Evolutionary conservation across 2,888 invertebrate genomes (phyloP).

Genomic region (Rhodophaea formosa): DNA sequence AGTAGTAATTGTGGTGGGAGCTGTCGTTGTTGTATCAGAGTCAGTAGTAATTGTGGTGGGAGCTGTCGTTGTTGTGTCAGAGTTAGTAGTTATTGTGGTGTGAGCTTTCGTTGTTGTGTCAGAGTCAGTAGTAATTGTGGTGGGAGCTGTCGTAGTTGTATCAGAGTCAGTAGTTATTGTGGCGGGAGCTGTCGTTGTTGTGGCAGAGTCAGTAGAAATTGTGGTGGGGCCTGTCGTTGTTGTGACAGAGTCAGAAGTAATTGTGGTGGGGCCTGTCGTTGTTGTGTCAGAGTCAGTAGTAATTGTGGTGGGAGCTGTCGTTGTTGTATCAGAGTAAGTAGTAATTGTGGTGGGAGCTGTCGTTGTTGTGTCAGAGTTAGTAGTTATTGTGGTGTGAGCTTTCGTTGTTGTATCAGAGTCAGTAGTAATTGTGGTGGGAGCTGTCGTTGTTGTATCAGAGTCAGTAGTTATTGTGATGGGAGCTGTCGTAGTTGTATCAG

Average conservation of each 20-base stretch:
- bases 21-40: not conserved
- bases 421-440: constrained; percentile 18
- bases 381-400: constrained; percentile 12
- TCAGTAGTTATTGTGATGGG: no score
- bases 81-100: no score
- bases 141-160: no score
- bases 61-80: no score
- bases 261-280: constrained; percentile 7
- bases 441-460: no score
- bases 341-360: constrained; percentile 7
- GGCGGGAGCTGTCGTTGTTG: not conserved
- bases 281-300: constrained; percentile 12
- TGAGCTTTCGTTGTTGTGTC: no score
- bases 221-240: constrained; percentile 17
- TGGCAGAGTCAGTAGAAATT: not conserved
- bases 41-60: not conserved
- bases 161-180: not conserved
- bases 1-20: constrained; percentile 1
- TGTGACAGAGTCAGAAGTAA: not conserved
- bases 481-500: no score
- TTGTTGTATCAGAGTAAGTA: constrained; percentile 18
- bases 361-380: constrained; percentile 12
- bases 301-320: constrained; percentile 8
- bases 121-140: no score
- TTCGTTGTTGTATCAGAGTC: no score